Evolutionary conservation across 2,888 invertebrate genomes (phyloP).

Genomic region (Noctua janthina): DNA sequence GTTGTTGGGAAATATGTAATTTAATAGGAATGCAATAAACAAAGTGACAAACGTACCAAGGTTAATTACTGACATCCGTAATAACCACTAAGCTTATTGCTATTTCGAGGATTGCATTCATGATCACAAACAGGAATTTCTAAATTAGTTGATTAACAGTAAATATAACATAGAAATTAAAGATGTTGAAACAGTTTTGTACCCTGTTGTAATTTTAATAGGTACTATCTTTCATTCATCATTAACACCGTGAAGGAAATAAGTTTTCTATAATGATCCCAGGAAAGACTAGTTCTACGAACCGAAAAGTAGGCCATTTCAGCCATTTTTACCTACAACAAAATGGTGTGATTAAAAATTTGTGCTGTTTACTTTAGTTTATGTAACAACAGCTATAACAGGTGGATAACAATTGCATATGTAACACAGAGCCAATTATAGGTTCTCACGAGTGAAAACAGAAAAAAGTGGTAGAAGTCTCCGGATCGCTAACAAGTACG

Average conservation of each 20-base stretch:
- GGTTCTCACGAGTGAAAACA: no score
- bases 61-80: constrained; percentile 5
- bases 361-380: no score
- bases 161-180: neutral
- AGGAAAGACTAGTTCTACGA: neutral
- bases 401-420: no score
- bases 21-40: constrained; percentile 21
- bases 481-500: no score
- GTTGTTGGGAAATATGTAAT: constrained; percentile 15
- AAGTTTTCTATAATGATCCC: neutral
- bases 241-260: neutral
- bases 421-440: no score
- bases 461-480: no score
- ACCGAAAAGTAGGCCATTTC: neutral
- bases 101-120: neutral
- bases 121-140: neutral
- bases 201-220: neutral
- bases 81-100: neutral
- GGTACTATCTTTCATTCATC: neutral
- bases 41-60: constrained; percentile 1
- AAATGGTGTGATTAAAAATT: neutral
- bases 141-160: neutral
- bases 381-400: no score
- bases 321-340: neutral
- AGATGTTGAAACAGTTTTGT: neutral